Evolutionary conservation across 2,888 invertebrate genomes (phyloP), one percentile per base, ranked within the genome.

Genomic region (Cataglyphis albicans): DNA sequence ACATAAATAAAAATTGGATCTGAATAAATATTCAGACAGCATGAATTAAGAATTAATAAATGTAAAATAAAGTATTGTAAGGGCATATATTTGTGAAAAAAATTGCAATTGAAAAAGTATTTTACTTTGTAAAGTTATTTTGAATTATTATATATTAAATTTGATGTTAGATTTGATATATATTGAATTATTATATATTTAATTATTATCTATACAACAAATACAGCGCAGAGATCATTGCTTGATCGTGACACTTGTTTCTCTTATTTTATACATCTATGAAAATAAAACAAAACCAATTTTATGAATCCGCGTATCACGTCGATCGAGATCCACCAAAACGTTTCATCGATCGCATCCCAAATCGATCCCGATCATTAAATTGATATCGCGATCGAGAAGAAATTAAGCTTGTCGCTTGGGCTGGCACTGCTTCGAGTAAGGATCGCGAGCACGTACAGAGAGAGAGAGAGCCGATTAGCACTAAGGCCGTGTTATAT

Each of bases 401-500:
- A 59, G 55, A 74, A 80, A 74, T 80, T 32, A 57, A 59, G 32
- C 57, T 44, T 44, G 73, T 73, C 57, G 57, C 32, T 57, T 7
- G 32, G 21, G 52, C 48, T 29, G 74, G 21, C 80, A 21, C 18
- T 48, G 25, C n/a, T 89, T 55, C 52, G 52, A 89, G 85, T 87
- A 67, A 59, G 57, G 70, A 81, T 87, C 87, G 87, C 57, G 76
- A 70, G 82, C 81, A 67, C 82, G 86, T 87, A 87, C 82, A 83
- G 84, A 86, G 89, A 88, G 89, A 86, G 89, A 86, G 89, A 29
- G 29, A 86, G 89, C 86, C 89, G 90, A 90, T 90, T 89, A 90
- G 90, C 82, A 85, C 59, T 63, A 84, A 78, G 87, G 85, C 85
- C 89, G 90, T 89, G 89, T 90, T 89, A 89, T 86, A 87, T 87